A percentile compares a stretch with the other conserved stretches of the same genome.
Evolutionary conservation across 2,113 vertebrate genomes (phyloP).

Genomic region (Junco hyemalis): DNA sequence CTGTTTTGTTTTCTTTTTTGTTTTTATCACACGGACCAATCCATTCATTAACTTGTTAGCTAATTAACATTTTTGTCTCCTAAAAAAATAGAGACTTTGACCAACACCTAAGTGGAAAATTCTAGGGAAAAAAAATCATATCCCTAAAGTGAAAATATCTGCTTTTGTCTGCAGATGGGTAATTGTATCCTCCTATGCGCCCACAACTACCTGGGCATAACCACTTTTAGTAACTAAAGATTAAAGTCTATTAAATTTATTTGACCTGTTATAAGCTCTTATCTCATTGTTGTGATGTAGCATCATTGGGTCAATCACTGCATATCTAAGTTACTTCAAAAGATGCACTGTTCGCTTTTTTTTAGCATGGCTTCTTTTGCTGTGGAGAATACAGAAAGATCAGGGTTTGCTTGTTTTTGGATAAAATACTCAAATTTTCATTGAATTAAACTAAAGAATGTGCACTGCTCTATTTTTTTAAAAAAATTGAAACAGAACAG

Average conservation of each 20-base stretch:
- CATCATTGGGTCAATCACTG: background rate
- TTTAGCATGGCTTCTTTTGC: background rate
- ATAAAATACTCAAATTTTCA: background rate
- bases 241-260: background rate
- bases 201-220: background rate
- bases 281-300: background rate
- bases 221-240: background rate
- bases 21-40: background rate
- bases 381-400: background rate
- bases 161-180: background rate
- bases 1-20: background rate
- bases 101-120: background rate
- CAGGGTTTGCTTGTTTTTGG: accelerated
- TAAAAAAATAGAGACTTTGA: background rate
- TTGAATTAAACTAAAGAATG: background rate
- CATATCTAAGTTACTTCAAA: background rate
- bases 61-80: background rate
- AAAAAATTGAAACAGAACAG: background rate
- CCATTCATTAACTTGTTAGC: background rate
- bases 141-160: background rate
- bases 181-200: background rate
- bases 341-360: accelerated
- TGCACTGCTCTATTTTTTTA: accelerated
- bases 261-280: background rate
- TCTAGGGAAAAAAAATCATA: background rate